phyloP scores from a whole-genome alignment of 2,797 vertebrate genomes.

The Eulemur coronatus region DNA sequence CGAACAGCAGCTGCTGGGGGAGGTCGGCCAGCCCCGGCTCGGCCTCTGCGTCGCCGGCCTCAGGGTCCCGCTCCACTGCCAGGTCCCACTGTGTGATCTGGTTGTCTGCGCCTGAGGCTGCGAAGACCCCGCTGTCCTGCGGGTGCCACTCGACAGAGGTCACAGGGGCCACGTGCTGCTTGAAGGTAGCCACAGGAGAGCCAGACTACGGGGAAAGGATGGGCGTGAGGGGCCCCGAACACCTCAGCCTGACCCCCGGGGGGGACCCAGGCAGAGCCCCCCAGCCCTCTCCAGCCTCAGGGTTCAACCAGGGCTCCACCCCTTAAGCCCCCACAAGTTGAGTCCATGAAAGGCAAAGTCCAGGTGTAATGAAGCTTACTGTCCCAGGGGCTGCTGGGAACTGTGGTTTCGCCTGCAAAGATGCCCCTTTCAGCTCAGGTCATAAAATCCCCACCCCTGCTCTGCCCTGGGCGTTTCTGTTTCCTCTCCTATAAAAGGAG shows the following conservation, averaged over 20 bases:
- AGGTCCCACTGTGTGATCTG: constrained; percentile 95
- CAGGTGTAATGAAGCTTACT: not conserved
- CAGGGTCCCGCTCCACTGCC: constrained; percentile 92
- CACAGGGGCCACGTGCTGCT: constrained; percentile 93
- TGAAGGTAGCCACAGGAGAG: constrained; percentile 91
- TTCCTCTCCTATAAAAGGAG: not conserved
- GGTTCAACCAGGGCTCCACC: not conserved
- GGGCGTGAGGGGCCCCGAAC: too few relatives aligned
- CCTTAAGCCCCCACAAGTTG: not conserved
- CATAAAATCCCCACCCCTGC: not conserved
- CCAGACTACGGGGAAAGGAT: constrained; percentile 83
- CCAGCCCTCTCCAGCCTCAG: not conserved
- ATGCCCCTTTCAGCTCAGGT: not conserved
- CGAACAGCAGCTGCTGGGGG: constrained; percentile 94
- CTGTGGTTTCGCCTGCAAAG: not conserved
- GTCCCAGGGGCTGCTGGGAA: not conserved
- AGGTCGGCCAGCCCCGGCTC: constrained; percentile 83
- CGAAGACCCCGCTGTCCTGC: constrained; percentile 92
- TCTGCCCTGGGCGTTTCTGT: too few relatives aligned
- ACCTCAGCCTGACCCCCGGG: not conserved
- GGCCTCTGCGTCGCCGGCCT: constrained; percentile 75
- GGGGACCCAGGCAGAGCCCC: not conserved
- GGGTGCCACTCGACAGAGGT: constrained; percentile 96
- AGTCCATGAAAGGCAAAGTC: not conserved
- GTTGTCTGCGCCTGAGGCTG: constrained; percentile 91